A percentile compares a stretch with the other conserved stretches of the same genome.
Conservation (phyloP, 2,888 invertebrate species). For the Hybos culiciformis region DNA sequence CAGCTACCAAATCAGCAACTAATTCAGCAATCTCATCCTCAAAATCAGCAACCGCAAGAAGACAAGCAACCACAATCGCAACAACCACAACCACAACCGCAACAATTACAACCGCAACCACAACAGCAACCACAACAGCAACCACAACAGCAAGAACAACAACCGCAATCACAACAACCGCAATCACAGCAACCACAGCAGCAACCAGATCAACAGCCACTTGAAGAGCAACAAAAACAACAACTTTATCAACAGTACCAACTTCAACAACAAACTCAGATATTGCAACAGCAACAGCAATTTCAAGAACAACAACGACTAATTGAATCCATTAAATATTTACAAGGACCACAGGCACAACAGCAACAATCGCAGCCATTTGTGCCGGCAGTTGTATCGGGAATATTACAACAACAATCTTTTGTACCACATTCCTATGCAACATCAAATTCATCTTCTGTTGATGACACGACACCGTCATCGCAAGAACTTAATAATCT, state of each 20-base stretch:
- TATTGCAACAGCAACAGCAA: slow-evolving; percentile 14
- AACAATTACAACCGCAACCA: slow-evolving; percentile 15
- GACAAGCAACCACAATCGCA: slow-evolving; percentile 11
- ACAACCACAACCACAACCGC: slow-evolving; percentile 13
- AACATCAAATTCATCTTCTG: no score
- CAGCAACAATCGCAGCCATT: slow-evolving; percentile 13
- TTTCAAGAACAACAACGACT: slow-evolving; percentile 3
- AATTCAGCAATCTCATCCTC: slow-evolving; percentile 18
- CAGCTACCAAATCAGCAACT: slow-evolving; percentile 9
- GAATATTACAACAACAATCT: slow-evolving; percentile 18
- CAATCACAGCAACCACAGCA: no score
- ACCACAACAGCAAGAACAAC: no score
- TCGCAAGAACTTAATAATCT: no score
- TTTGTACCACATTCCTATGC: slow-evolving; percentile 16
- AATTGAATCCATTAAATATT: no score
- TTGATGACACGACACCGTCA: no score
- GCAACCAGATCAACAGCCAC: no score
- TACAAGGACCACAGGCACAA: slow-evolving; percentile 2
- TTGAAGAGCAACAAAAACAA: no score
- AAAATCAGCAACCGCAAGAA: slow-evolving; percentile 12
- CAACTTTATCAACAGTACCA: no score
- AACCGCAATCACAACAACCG: no score
- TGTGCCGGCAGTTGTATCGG: slow-evolving; percentile 8
- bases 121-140: slow-evolving; percentile 9
- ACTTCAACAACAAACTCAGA: slow-evolving; percentile 15